Evolutionary conservation across 2,888 invertebrate species (phyloP).

Genomic region (Pristionchus arcanus): DNA sequence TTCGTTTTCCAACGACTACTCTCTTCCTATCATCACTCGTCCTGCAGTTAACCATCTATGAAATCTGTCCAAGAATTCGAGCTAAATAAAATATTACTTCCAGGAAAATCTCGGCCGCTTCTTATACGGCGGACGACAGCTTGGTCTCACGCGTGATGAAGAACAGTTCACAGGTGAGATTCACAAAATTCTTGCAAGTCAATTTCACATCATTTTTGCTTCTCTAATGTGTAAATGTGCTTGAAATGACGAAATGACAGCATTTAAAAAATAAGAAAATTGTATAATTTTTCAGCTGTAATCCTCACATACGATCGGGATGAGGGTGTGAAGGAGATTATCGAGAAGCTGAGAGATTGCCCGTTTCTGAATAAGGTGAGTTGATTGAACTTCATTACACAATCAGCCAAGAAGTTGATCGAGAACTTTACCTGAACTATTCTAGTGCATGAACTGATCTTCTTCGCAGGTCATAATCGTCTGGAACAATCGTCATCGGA

Average conservation of each 20-base stretch:
- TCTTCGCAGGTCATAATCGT: conserved; percentile 86
- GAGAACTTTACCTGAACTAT: too few species aligned
- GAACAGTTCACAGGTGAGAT: conserved; percentile 48
- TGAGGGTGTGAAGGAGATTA: conserved; percentile 90
- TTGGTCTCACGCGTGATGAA: not conserved
- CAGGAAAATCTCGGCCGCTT: not conserved
- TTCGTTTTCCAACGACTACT: too few species aligned
- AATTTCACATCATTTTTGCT: too few species aligned
- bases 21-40: too few species aligned
- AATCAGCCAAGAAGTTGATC: too few species aligned
- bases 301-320: conserved; percentile 96
- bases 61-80: too few species aligned
- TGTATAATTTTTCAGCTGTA: conserved; percentile 84
- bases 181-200: too few species aligned
- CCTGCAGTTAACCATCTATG: too few species aligned
- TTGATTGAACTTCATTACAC: not conserved
- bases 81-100: not conserved
- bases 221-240: too few species aligned
- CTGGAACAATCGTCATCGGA: conserved; percentile 90
- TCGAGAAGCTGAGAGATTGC: conserved; percentile 91
- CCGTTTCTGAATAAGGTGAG: conserved; percentile 95
- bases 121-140: too few species aligned
- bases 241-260: not conserved
- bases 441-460: not conserved
- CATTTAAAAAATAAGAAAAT: not conserved